Conservation (phyloP, 2,113 vertebrate genomes). For the Riparia riparia region DNA sequence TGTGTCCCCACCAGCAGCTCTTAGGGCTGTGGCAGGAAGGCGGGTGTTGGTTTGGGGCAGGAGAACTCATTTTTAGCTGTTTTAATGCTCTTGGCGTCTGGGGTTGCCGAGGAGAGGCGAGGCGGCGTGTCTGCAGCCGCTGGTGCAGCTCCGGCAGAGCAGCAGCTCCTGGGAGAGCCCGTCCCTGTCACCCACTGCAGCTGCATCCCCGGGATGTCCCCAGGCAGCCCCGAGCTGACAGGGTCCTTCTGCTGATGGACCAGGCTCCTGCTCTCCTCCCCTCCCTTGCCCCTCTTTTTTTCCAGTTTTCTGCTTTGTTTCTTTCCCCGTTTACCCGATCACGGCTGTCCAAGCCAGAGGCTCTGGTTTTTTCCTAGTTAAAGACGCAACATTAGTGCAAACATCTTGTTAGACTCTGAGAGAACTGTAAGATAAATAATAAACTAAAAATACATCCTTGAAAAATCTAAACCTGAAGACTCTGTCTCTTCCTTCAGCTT, state of each 20-base stretch:
- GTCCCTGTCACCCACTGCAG: neutral
- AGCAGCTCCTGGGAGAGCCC: neutral
- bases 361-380: neutral
- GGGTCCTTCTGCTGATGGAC: neutral
- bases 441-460: too few species aligned
- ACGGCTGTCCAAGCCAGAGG: neutral
- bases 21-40: neutral
- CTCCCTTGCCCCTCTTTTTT: neutral
- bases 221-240: neutral
- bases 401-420: too few species aligned
- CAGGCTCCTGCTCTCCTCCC: neutral
- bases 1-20: accelerated
- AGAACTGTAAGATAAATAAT: too few species aligned
- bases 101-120: neutral
- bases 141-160: neutral
- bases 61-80: accelerated
- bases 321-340: neutral
- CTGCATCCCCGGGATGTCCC: accelerated
- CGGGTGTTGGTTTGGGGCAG: neutral
- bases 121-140: accelerated
- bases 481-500: too few species aligned
- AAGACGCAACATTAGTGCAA: too few species aligned
- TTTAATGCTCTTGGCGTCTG: neutral
- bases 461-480: too few species aligned
- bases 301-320: neutral